Base-by-base conservation (phyloP, 2,888 invertebrate species). In the Andrena trimmerana region DNA sequence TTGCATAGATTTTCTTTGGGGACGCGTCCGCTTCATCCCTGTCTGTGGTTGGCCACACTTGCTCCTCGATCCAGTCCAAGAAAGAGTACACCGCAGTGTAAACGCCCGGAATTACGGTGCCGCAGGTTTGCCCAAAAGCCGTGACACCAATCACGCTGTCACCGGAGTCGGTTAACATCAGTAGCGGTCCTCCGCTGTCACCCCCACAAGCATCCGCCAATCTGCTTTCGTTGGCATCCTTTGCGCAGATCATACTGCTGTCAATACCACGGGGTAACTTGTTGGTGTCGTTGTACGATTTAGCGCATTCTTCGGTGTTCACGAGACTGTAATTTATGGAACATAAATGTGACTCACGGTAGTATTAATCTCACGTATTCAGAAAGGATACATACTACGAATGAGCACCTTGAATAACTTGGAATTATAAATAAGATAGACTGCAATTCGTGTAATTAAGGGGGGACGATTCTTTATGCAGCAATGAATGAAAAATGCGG, bases 171-270 rank as follows among this genome's bases (percentile, higher is more conserved):
- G 86, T 75, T 2, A 88, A 33, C 84, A 92, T 83, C 4, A 93
- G 50, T 6, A 93, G 73, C 0, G 93, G 93, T 0, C 93, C 93
- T 6, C 93, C 93, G 48, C 93, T 93, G 69, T 93, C 93, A 1
- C 93, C 93, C 5, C 86, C 88, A 42, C 93, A 93, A 10, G 92
- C 88, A 59, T 93, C 92, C 10, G 92, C 66, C 20, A 83, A 68
- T 62, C 89, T 84, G 3, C 84, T 90, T 0, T 29, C 4, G 62
- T 92, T 90, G 0, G 20, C 52, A 59, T 93, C 93, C 27, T 88
- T 67, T 0, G 90, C 89, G 52, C 93, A 93, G 7, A 93, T 83
- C 87, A 93, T 86, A 7, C 1, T 84, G 0, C 90, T 88, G 57
- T 91, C 91, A 27, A 93, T 36, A 31, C 93, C 93, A 2, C 63